These are phyloP conservation scores for Linurgus olivaceus DNA, from an alignment of 2,797 vertebrate species.

Conservation along the genomic window DNA sequence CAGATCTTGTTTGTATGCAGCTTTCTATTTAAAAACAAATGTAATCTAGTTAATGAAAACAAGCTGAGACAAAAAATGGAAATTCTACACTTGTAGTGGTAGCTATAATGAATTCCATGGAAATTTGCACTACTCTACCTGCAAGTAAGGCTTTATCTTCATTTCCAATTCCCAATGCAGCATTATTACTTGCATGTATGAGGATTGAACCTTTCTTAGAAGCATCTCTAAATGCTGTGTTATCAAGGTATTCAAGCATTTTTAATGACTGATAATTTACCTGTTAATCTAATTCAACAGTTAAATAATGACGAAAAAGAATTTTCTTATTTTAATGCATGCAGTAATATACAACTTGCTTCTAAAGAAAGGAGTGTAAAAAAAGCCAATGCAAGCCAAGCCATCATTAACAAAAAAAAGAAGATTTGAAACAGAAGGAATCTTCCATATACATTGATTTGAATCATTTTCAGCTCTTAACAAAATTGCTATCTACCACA, in stretches of 20 bases:
- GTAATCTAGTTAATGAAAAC: neutral
- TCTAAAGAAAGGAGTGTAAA: neutral
- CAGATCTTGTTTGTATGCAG: neutral
- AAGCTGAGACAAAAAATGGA: neutral
- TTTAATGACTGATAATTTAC: neutral
- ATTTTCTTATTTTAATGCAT: neutral
- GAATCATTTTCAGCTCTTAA: neutral
- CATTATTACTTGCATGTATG: neutral
- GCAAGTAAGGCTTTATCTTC: neutral
- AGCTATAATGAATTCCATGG: neutral
- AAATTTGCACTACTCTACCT: neutral
- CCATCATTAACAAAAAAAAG: neutral
- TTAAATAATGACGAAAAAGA: neutral
- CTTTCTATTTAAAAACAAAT: constrained; percentile 20
- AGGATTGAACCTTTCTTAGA: neutral
- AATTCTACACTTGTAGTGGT: neutral
- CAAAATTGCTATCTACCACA: neutral
- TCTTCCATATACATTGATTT: neutral
- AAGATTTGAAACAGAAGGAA: neutral
- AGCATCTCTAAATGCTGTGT: neutral
- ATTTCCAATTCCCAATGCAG: neutral
- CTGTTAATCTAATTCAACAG: neutral
- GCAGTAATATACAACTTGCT: neutral
- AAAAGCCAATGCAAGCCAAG: neutral
- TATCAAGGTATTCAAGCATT: neutral